These are phyloP conservation scores for Caenorhabditis uteleia DNA, from an alignment of 2,888 invertebrate genomes.

Conservation along the genomic window DNA sequence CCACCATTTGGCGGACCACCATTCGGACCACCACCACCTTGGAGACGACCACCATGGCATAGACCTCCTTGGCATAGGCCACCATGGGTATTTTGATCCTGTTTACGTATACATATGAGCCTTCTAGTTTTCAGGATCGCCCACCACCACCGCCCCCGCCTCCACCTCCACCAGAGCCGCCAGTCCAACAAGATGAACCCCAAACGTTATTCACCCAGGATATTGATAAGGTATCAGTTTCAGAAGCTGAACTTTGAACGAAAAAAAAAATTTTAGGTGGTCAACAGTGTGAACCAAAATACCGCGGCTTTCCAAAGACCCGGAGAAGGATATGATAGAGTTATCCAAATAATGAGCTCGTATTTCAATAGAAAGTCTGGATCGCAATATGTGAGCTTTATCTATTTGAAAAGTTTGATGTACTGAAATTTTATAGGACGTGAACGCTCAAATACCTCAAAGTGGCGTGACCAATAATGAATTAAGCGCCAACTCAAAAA, in stretches of 20 bases:
- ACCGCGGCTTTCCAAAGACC: conserved; percentile 40
- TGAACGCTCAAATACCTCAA: conserved; percentile 20
- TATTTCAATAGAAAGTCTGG: conserved; percentile 40
- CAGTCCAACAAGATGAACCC: conserved; percentile 12
- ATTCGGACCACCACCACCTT: conserved; percentile 17
- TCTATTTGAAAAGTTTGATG: background rate
- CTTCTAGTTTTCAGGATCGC: background rate
- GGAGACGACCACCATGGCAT: conserved; percentile 27
- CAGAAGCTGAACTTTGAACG: background rate
- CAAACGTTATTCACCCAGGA: conserved; percentile 28
- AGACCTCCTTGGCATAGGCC: conserved; percentile 30
- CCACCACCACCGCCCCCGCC: conserved; percentile 16
- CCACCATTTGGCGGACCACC: conserved; percentile 22
- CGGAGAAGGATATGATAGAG: conserved; percentile 51
- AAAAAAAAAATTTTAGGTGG: conserved; percentile 31
- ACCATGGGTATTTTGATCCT: conserved; percentile 11
- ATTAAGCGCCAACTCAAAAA: conserved; percentile 31
- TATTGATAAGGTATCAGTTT: conserved; percentile 18
- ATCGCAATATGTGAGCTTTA: conserved; percentile 31
- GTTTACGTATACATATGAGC: background rate
- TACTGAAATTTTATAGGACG: conserved; percentile 8
- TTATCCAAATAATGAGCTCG: conserved; percentile 35
- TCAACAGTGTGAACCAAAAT: conserved; percentile 38
- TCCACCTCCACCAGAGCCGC: conserved; percentile 18
- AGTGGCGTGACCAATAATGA: conserved; percentile 32